phyloP scores from a whole-genome alignment of 2,888 invertebrate species.

The Neoascia interrupta region DNA sequence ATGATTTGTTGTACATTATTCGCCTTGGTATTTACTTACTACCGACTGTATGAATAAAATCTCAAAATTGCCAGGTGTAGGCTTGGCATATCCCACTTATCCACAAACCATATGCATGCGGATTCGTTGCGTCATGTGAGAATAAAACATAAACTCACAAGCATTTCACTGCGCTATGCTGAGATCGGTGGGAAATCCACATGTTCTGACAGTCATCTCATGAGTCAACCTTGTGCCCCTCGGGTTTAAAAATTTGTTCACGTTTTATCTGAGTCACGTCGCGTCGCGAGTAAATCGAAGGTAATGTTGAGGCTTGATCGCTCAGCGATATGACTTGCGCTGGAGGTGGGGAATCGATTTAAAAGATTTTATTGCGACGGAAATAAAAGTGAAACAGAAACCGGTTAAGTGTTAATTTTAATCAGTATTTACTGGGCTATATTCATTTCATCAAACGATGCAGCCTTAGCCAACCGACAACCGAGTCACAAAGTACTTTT shows the following conservation, averaged over 20 bases:
- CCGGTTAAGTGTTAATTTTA: constrained; percentile 27
- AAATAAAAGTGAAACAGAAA: constrained; percentile 32
- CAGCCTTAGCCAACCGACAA: too few species aligned
- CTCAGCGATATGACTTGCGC: constrained; percentile 20
- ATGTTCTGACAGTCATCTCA: constrained; percentile 18
- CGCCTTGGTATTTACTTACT: too few species aligned
- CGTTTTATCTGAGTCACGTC: constrained; percentile 37
- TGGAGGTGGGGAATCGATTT: constrained; percentile 33
- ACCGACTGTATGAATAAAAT: too few species aligned
- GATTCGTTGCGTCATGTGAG: constrained; percentile 11
- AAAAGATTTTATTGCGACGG: constrained; percentile 35
- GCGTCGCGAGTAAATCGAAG: constrained; percentile 13
- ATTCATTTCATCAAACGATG: too few species aligned
- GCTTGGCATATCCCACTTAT: not conserved
- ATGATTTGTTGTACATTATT: too few species aligned
- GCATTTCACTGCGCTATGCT: constrained; percentile 8
- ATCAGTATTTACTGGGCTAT: too few species aligned
- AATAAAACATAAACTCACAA: too few species aligned
- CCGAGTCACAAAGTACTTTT: too few species aligned
- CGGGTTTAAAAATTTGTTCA: constrained; percentile 12
- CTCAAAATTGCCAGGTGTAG: not conserved
- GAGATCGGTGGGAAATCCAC: constrained; percentile 40
- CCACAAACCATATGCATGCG: not conserved
- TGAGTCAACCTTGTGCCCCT: constrained; percentile 50
- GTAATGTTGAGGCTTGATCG: constrained; percentile 14